These are phyloP conservation scores for Didymodactylos carnosus DNA, from an alignment of 2,888 invertebrate species.

Conservation along the genomic window DNA sequence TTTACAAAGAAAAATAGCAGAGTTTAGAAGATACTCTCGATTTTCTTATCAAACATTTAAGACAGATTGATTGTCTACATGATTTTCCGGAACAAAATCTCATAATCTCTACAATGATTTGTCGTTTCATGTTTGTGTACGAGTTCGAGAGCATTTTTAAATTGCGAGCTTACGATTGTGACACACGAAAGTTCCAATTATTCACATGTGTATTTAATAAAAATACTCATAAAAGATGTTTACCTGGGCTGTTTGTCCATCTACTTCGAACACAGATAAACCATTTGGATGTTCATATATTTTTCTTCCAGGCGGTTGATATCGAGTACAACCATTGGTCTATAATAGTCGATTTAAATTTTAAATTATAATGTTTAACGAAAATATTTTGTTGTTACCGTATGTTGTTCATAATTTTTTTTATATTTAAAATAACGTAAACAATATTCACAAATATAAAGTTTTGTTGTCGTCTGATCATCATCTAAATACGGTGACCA, in stretches of 20 bases:
- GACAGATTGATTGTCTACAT: no score
- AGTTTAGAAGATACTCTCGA: no score
- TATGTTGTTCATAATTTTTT: slow-evolving; percentile 33
- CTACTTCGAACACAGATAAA: slow-evolving; percentile 85
- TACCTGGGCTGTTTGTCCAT: slow-evolving; percentile 69
- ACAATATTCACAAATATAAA: slow-evolving; percentile 88
- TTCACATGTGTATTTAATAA: neutral
- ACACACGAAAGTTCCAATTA: no score
- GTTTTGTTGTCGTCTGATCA: slow-evolving; percentile 42
- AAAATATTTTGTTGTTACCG: slow-evolving; percentile 18
- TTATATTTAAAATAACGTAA: slow-evolving; percentile 67
- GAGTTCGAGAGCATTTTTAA: no score
- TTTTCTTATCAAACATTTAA: no score
- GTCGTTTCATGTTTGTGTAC: no score
- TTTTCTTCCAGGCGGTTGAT: slow-evolving; percentile 81
- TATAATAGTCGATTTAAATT: slow-evolving; percentile 12
- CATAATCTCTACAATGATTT: no score
- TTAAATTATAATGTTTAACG: neutral
- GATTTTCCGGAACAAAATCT: no score
- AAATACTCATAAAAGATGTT: neutral
- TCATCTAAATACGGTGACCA: slow-evolving; percentile 91
- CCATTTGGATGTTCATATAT: slow-evolving; percentile 75
- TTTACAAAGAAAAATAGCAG: no score
- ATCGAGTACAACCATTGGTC: slow-evolving; percentile 59
- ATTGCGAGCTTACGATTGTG: no score